Base-by-base conservation (phyloP, 30 jellyfish, hydroid and myxozoan species). In the Turritopsis rubra region DNA sequence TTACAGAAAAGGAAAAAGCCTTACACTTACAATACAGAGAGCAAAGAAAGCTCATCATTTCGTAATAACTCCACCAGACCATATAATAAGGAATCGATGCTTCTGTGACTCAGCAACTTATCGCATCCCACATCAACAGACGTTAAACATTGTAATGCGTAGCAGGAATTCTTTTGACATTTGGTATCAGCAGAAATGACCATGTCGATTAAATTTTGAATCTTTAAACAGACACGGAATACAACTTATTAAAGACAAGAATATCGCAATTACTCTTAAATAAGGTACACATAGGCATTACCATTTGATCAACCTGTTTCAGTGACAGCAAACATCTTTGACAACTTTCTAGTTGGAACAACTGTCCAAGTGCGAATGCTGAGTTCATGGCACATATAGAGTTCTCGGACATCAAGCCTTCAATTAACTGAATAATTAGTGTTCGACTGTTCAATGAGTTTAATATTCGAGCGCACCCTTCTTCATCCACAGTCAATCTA, bases 381-480 rank as follows among this genome's bases (percentile, higher is more conserved):
- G 95, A 91, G 79, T 91, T 91, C 91, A 85, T 80, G 1, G 92
- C 94, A 74, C 82, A 68, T 13, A 90, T 95, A 83, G 83, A 89
- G 21, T 85, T 86, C 53, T 85, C 95, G 1, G 53, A 65, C 1
- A 89, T 93, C 54, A 92, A 93, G n/a, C 94, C 94, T 24, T 74
- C 70, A 8, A 92, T 88, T 25, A 87, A 89, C 28, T 52, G 88
- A 60, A 88, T 77, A 52, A 93, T 81, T 9, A 87, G 27, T 81
- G 82, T 88, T 68, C 87, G 84, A 74, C 94, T 80, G 81, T 81
- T 87, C 22, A 91, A 53, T 26, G 92, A 30, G 77, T 93, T 93
- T 82, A 93, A 72, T 31, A 93, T 88, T 29, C 99, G 75, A 16
- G 99, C 99, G 60, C 99, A 93, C 17, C 99, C 99, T 72, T 93